Evolutionary conservation across 2,888 invertebrate genomes (phyloP).

Genomic region (Venusia cambrica): DNA sequence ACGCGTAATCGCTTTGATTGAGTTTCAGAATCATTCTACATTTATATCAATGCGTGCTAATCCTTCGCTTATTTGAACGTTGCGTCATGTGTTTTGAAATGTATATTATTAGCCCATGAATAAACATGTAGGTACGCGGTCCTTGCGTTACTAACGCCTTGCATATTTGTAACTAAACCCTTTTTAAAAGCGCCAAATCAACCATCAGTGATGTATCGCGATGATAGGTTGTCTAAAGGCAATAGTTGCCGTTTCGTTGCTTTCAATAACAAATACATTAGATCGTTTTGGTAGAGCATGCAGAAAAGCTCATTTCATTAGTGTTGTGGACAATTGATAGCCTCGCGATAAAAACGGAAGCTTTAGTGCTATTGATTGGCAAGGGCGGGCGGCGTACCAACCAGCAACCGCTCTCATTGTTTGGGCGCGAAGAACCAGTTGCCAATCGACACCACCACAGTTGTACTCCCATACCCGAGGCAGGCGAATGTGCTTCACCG

Average conservation of each 20-base stretch:
- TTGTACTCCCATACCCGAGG: slow-evolving; percentile 54
- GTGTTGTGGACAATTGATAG: slow-evolving; percentile 36
- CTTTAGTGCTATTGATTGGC: slow-evolving; percentile 62
- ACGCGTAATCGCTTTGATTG: slow-evolving; percentile 20
- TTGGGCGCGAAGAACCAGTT: slow-evolving; percentile 66
- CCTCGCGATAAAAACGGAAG: slow-evolving; percentile 48
- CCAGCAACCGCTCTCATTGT: slow-evolving; percentile 76
- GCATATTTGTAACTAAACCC: slow-evolving; percentile 34
- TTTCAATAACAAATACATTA: slow-evolving; percentile 19
- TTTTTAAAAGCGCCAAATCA: slow-evolving; percentile 34
- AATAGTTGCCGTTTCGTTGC: slow-evolving; percentile 42
- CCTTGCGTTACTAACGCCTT: slow-evolving; percentile 34
- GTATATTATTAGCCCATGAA: slow-evolving; percentile 35
- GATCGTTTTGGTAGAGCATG: slow-evolving; percentile 1
- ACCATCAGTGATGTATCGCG: slow-evolving; percentile 17
- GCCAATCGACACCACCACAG: slow-evolving; percentile 66
- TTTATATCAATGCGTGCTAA: slow-evolving; percentile 31
- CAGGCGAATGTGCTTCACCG: slow-evolving; percentile 56
- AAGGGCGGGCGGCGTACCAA: slow-evolving; percentile 66
- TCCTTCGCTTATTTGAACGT: slow-evolving; percentile 30
- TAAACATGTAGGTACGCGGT: slow-evolving; percentile 36
- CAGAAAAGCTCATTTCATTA: slow-evolving; percentile 6
- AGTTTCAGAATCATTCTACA: slow-evolving; percentile 30
- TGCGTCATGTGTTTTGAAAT: slow-evolving; percentile 38
- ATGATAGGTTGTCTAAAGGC: slow-evolving; percentile 26